A percentile compares a stretch with the other conserved stretches of the same genome.
Conservation (phyloP, 2,113 vertebrate species). For the Carassius auratus region DNA sequence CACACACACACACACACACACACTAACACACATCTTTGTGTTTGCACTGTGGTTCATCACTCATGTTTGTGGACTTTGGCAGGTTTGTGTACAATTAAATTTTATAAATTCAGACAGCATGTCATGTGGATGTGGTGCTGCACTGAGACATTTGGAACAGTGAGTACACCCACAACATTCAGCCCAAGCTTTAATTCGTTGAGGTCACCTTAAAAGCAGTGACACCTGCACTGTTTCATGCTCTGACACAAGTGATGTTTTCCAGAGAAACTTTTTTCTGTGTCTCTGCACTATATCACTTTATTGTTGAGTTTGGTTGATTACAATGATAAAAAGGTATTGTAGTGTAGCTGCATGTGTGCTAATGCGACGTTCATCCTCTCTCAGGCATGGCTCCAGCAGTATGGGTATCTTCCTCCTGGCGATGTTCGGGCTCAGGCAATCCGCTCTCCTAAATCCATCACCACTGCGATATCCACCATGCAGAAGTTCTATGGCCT, state of each 20-base stretch:
- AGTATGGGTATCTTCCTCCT: constrained; percentile 90
- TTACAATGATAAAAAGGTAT: neutral
- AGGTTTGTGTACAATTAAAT: neutral
- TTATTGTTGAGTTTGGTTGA: neutral
- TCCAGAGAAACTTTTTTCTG: neutral
- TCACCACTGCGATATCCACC: constrained; percentile 79
- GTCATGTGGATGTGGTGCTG: constrained; percentile 16
- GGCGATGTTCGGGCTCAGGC: constrained; percentile 87
- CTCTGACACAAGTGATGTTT: constrained; percentile 8
- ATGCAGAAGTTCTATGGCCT: constrained; percentile 92
- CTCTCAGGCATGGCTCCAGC: constrained; percentile 86
- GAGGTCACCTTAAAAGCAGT: constrained; percentile 18
- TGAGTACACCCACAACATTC: neutral
- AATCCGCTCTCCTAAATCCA: constrained; percentile 83
- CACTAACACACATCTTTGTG: constrained; percentile 1
- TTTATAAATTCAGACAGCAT: constrained; percentile 30
- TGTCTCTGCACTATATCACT: neutral
- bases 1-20: constrained; percentile 17
- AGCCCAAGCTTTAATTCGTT: neutral
- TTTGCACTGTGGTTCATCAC: constrained; percentile 29
- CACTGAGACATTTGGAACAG: constrained; percentile 3
- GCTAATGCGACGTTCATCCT: constrained; percentile 43
- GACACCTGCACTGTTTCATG: constrained; percentile 24
- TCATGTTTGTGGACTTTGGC: constrained; percentile 22
- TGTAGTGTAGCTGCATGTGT: neutral